Evolutionary conservation across 1,140 invertebrate genomes (phyloP).

Genomic region (Xylocopa sonorina): DNA sequence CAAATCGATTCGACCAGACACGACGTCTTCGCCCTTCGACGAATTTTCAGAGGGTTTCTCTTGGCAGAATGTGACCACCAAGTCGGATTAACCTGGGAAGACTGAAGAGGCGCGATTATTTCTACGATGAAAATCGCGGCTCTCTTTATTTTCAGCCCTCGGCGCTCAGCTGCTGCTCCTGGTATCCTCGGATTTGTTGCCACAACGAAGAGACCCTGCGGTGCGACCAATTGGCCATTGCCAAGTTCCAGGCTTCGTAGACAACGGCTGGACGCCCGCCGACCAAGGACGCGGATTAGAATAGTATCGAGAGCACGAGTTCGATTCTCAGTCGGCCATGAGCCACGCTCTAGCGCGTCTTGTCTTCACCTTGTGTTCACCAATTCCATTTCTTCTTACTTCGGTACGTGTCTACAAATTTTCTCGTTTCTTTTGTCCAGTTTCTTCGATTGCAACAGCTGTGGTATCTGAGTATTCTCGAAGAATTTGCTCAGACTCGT

Average conservation of each 20-base stretch:
- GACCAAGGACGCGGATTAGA: slow-evolving; percentile 58
- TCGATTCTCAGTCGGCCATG: slow-evolving; percentile 11
- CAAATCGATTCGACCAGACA: not conserved
- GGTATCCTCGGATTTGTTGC: slow-evolving; percentile 41
- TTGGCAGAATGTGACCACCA: not conserved
- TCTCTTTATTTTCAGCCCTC: slow-evolving; percentile 45
- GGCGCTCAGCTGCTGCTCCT: not conserved
- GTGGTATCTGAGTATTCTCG: too few species aligned
- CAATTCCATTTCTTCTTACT: not conserved
- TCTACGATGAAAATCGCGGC: slow-evolving; percentile 31
- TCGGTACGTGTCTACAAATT: not conserved
- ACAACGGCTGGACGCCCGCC: not conserved
- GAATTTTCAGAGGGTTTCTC: not conserved
- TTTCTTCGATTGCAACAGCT: too few species aligned
- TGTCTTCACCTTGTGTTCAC: too few species aligned
- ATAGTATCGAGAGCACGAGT: slow-evolving; percentile 46
- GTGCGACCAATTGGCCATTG: slow-evolving; percentile 57
- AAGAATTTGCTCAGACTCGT: too few species aligned
- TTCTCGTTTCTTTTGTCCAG: not conserved
- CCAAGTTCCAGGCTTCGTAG: slow-evolving; percentile 46
- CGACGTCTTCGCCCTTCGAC: not conserved
- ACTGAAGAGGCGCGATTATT: slow-evolving; percentile 38
- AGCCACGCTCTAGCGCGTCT: not conserved
- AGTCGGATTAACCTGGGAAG: slow-evolving; percentile 5
- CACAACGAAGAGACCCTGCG: slow-evolving; percentile 18